Evolutionary conservation across 2,797 vertebrate species (phyloP), one percentile per base, ranked within the genome.

Genomic region (Sylvia borin): DNA sequence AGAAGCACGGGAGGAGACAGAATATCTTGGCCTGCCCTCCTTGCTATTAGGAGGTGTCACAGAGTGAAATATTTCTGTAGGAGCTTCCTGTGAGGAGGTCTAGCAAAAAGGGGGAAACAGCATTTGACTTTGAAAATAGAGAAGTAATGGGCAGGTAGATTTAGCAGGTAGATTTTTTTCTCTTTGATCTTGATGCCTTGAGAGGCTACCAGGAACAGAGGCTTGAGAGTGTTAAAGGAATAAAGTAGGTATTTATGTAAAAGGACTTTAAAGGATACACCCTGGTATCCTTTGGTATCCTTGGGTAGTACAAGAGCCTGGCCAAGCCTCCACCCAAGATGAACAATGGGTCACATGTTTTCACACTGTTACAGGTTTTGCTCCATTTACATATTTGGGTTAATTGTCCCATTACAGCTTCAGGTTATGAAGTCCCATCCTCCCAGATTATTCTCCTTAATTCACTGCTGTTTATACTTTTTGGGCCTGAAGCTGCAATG

Each of bases 21-120:
- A 36, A 40, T 42, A 11, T 32, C 29, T 32, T 85, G 45, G 14
- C 27, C 32, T 83, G 42, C 25, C 50, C 31, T 72, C 34, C 21
- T 24, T 0, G 0, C 36, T 70, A 21, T 1, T 0, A 24, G 14
- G 9, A 54, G 18, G 11, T 5, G 1, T 36, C 74, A 20, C 4
- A 16, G n/a, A 20, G 26, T 54, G 45, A 84, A 60, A 31, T 51
- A 20, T 64, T 93, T 27, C 42, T 47, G 8, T 29, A 61, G 51
- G 66, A 81, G 20, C 53, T 83, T 85, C 45, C 50, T 42, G 13
- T 31, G 64, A 58, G 51, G 31, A 76, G 22, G 31, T 62, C 45
- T 25, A 40, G n/a, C 36, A 54, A 38, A 74, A 17, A 40, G 4
- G 8, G 13, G 2, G 50, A 64, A 88, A 29, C n/a, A n/a, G 4